Evolutionary conservation across 2,797 vertebrate species (phyloP).

Genomic region (Leptodactylus fallax): DNA sequence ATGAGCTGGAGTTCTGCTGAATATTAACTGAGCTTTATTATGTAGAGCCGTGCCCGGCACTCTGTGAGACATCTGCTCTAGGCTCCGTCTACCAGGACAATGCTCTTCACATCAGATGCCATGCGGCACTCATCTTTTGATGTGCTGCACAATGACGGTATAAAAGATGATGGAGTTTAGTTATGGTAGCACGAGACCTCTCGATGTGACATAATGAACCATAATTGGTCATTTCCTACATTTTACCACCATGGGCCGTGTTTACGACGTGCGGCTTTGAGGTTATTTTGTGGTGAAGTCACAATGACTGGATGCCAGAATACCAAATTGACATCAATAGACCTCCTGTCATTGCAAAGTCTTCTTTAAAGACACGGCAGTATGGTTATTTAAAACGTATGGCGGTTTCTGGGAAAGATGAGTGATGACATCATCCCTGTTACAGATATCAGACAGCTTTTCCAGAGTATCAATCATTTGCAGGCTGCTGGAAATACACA

Average conservation of each 20-base stretch:
- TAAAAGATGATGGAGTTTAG: slow-evolving; percentile 39
- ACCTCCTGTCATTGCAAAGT: background rate
- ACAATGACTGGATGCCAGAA: background rate
- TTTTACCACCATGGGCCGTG: slow-evolving; percentile 28
- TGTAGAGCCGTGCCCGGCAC: background rate
- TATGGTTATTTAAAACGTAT: background rate
- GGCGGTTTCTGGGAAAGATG: background rate
- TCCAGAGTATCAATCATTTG: too few species aligned
- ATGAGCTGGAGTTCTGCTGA: slow-evolving; percentile 2
- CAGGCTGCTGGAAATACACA: too few species aligned
- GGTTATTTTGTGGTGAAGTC: background rate
- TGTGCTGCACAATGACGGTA: background rate
- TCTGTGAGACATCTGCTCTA: slow-evolving; percentile 45
- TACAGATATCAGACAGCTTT: background rate
- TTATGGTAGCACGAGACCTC: slow-evolving; percentile 36
- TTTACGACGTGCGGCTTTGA: background rate
- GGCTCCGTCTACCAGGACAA: slow-evolving; percentile 51
- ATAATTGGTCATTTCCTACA: slow-evolving; percentile 50
- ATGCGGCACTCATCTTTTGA: background rate
- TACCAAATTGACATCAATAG: background rate
- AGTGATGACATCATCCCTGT: background rate
- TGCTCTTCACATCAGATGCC: slow-evolving; percentile 24
- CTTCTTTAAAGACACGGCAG: background rate
- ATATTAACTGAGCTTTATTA: slow-evolving; percentile 46
- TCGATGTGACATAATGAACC: slow-evolving; percentile 42